These are phyloP conservation scores for Elgaria multicarinata DNA, from an alignment of 2,113 vertebrate genomes.

Conservation along the genomic window DNA sequence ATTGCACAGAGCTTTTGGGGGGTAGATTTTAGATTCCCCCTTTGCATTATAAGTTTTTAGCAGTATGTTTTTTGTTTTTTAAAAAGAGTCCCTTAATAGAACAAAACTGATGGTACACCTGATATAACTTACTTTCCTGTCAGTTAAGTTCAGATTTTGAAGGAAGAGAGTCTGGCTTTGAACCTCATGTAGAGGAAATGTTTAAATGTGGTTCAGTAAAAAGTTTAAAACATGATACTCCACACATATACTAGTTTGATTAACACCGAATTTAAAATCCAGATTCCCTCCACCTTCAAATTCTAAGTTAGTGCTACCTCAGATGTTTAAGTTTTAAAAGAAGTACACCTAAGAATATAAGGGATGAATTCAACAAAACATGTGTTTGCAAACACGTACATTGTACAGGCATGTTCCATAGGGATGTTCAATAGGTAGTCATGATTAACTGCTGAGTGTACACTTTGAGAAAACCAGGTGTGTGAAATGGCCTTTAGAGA, in stretches of 20 bases:
- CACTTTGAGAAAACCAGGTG: background rate
- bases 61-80: conserved; percentile 34
- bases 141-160: conserved; percentile 59
- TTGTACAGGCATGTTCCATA: background rate
- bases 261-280: conserved; percentile 55
- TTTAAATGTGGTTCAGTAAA: conserved; percentile 53
- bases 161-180: conserved; percentile 47
- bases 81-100: conserved; percentile 38
- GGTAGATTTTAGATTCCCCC: conserved; percentile 49
- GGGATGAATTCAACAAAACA: background rate
- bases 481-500: background rate
- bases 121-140: conserved; percentile 54
- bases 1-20: conserved; percentile 52
- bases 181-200: conserved; percentile 44
- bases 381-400: background rate
- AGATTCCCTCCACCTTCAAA: conserved; percentile 53
- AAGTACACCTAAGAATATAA: background rate
- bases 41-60: conserved; percentile 57
- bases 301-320: conserved; percentile 15
- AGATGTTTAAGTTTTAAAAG: background rate
- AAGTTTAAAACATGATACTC: conserved; percentile 56
- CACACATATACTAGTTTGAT: conserved; percentile 31
- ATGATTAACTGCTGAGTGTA: background rate
- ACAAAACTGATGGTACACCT: conserved; percentile 39
- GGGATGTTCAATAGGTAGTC: background rate